These are phyloP conservation scores for Temnothorax ravouxi DNA, from an alignment of 2,888 invertebrate species.

Conservation along the genomic window DNA sequence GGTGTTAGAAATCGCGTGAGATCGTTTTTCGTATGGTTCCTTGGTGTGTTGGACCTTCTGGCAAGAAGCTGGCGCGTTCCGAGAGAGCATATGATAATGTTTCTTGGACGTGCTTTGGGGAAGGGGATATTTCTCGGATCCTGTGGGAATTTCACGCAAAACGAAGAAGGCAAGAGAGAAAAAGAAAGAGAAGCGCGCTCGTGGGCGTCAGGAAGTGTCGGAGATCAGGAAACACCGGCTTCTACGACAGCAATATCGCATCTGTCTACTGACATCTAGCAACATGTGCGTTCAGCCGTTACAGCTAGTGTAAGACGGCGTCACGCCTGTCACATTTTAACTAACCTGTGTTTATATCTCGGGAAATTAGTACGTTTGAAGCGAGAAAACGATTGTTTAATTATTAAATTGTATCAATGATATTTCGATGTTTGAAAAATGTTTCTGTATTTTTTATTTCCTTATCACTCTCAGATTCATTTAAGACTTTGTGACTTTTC, in stretches of 20 bases:
- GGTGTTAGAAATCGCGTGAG: conserved; percentile 43
- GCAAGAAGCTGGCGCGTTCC: conserved; percentile 61
- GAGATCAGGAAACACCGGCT: conserved; percentile 71
- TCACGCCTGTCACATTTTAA: conserved; percentile 35
- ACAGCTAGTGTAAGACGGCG: conserved; percentile 40
- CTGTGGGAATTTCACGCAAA: conserved; percentile 75
- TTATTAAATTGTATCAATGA: background rate
- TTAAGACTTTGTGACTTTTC: background rate
- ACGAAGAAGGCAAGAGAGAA: conserved; percentile 54
- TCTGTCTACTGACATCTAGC: conserved; percentile 83
- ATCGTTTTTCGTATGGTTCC: conserved; percentile 63
- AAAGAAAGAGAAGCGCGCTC: conserved; percentile 48
- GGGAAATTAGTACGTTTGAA: conserved; percentile 1
- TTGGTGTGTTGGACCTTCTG: conserved; percentile 35
- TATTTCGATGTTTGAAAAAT: background rate
- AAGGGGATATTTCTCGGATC: conserved; percentile 69
- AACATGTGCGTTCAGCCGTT: conserved; percentile 80
- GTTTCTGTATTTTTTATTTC: background rate
- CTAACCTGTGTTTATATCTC: background rate
- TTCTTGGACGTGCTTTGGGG: conserved; percentile 53
- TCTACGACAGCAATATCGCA: conserved; percentile 82
- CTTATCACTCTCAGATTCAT: background rate
- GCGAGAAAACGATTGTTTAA: background rate
- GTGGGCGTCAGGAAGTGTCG: conserved; percentile 79
- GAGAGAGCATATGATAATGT: conserved; percentile 77